Percentiles rank a stretch among this genome's conserved stretches.
Evolutionary conservation across 53 echinoderm and acorn worm species (phyloP).

Genomic region (Arbacia lixula): DNA sequence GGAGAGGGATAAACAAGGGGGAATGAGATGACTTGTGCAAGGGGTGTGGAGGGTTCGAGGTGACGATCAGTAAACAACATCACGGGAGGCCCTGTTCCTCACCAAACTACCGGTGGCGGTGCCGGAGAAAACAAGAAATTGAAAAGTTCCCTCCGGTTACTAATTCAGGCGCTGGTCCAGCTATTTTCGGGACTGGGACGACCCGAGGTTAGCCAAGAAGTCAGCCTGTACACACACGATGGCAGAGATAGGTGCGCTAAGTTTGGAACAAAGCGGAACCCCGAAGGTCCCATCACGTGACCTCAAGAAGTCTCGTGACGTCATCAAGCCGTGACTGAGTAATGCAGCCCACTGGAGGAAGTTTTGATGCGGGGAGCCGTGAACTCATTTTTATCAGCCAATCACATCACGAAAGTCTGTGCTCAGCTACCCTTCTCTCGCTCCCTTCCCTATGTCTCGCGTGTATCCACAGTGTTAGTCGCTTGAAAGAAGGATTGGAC

Average conservation of each 20-base stretch:
- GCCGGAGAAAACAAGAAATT: slow-evolving; percentile 45
- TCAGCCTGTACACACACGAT: slow-evolving; percentile 37
- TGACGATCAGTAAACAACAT: too few relatives aligned
- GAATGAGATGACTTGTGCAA: too few relatives aligned
- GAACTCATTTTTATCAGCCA: slow-evolving; percentile 53
- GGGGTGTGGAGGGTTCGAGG: too few relatives aligned
- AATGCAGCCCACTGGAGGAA: slow-evolving; percentile 43
- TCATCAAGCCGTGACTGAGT: slow-evolving; percentile 49
- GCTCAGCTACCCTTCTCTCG: slow-evolving; percentile 21
- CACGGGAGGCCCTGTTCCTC: too few relatives aligned
- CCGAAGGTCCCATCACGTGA: slow-evolving; percentile 43
- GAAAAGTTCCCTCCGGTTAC: slow-evolving; percentile 32
- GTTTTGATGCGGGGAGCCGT: slow-evolving; percentile 45
- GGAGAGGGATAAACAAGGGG: too few relatives aligned
- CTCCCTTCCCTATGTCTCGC: too few relatives aligned
- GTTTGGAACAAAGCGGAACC: slow-evolving; percentile 49
- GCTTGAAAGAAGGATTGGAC: slow-evolving; percentile 18
- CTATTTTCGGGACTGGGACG: slow-evolving; percentile 19
- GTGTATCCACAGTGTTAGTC: too few relatives aligned
- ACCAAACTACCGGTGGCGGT: too few relatives aligned
- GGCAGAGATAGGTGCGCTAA: slow-evolving; percentile 25
- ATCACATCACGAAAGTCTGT: slow-evolving; percentile 26
- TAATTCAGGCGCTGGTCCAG: slow-evolving; percentile 11
- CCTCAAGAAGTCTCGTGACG: slow-evolving; percentile 41
- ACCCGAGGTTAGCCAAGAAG: slow-evolving; percentile 36